These are phyloP conservation scores for Rhagologus leucostigma DNA, from an alignment of 2,113 vertebrate genomes.

Conservation along the genomic window DNA sequence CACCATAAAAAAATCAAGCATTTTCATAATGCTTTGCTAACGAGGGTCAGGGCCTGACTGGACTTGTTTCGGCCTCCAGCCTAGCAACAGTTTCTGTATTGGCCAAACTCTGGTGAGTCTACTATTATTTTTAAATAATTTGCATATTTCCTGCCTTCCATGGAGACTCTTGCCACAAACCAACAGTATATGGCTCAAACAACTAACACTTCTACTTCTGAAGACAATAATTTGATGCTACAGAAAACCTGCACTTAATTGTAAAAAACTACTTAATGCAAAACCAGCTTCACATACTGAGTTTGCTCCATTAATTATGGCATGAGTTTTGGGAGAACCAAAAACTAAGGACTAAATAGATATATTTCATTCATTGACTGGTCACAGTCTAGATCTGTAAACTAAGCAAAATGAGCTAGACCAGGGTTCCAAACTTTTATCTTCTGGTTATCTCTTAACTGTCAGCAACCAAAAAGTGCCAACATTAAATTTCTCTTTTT, in stretches of 20 bases:
- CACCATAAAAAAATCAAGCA: constrained; percentile 6
- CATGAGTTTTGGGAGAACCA: neutral
- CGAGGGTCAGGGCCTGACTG: constrained; percentile 38
- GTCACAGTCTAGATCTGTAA: neutral
- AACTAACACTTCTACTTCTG: neutral
- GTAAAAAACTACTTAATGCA: neutral
- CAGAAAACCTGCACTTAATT: neutral
- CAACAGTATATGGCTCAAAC: neutral
- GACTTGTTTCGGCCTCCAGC: constrained; percentile 49
- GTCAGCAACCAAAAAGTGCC: neutral
- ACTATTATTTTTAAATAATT: neutral
- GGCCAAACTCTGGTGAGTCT: neutral
- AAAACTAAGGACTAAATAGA: neutral
- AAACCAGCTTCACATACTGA: neutral
- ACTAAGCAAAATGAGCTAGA: neutral
- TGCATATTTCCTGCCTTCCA: neutral
- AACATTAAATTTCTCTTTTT: neutral
- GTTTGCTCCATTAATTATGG: neutral
- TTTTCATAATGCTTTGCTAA: constrained; percentile 38
- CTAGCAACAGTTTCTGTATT: constrained; percentile 49
- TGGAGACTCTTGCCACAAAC: neutral
- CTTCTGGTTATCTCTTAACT: neutral
- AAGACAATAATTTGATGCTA: neutral
- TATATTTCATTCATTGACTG: neutral
- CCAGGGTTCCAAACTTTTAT: neutral